Conservation (phyloP, 1,140 invertebrate species). For the Brachionus manjavacas region DNA sequence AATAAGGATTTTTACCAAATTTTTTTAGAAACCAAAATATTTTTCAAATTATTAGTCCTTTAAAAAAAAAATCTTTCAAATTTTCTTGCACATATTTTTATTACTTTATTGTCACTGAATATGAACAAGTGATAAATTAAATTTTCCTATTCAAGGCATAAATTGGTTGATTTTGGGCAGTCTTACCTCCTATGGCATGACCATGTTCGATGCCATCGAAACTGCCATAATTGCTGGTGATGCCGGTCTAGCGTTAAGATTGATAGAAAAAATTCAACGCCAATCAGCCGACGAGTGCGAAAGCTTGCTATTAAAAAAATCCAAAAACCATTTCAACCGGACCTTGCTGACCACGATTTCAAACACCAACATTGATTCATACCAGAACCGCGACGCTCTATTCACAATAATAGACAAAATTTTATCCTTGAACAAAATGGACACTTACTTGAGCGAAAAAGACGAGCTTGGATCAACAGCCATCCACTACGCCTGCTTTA, state of each 20-base stretch:
- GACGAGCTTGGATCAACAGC: not conserved
- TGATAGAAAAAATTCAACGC: not conserved
- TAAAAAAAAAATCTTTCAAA: too few species aligned
- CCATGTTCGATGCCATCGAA: slow-evolving; percentile 6
- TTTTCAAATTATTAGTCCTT: too few species aligned
- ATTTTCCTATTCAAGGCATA: not conserved
- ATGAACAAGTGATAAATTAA: not conserved
- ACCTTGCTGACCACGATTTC: not conserved
- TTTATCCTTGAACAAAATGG: not conserved
- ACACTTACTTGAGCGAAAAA: not conserved
- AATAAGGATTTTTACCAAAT: too few species aligned
- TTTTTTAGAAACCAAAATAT: too few species aligned
- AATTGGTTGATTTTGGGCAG: slow-evolving; percentile 5
- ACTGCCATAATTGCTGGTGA: not conserved
- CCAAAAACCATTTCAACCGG: not conserved
- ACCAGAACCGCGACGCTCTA: not conserved
- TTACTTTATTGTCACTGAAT: too few species aligned
- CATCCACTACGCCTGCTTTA: slow-evolving; percentile 5
- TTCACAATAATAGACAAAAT: slow-evolving; percentile 25
- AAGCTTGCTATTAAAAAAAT: not conserved
- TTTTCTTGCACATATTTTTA: too few species aligned
- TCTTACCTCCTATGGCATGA: not conserved
- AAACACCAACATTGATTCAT: not conserved
- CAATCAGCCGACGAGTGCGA: not conserved
- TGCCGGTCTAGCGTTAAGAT: not conserved